phyloP scores from a whole-genome alignment of 2,888 invertebrate species.

The Cheilosia grossa region DNA sequence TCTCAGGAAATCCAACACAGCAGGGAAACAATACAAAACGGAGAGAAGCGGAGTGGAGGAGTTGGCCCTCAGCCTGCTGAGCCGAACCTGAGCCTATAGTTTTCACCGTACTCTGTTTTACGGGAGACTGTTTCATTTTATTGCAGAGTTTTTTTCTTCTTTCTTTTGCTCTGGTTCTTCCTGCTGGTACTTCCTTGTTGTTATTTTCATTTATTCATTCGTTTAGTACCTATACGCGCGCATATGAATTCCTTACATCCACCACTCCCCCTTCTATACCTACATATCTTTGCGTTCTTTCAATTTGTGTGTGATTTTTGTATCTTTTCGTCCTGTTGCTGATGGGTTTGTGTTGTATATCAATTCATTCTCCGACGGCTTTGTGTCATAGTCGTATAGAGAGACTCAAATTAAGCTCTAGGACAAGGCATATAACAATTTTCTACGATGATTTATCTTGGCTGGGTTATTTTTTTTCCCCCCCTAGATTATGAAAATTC shows the following conservation, averaged over 20 bases:
- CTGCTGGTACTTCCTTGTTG: conserved; percentile 65
- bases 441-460: conserved; percentile 76
- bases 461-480: conserved; percentile 76
- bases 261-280: neutral
- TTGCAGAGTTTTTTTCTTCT: conserved; percentile 14
- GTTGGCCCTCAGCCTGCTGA: too few species aligned
- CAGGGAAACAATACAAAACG: conserved; percentile 64
- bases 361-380: conserved; percentile 63
- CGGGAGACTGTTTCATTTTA: conserved; percentile 18
- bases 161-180: conserved; percentile 58
- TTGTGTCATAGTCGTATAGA: conserved; percentile 41
- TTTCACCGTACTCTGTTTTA: conserved; percentile 30
- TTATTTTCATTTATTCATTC: conserved; percentile 74
- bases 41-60: neutral
- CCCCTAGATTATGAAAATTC: conserved; percentile 80
- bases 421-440: conserved; percentile 40
- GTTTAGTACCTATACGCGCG: conserved; percentile 54
- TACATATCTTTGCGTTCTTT: conserved; percentile 5
- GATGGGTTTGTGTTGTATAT: conserved; percentile 58
- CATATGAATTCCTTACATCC: conserved; percentile 30
- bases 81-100: conserved; percentile 22
- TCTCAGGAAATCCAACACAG: conserved; percentile 72
- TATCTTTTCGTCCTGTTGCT: conserved; percentile 59
- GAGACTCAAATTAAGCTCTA: conserved; percentile 71
- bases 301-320: conserved; percentile 57